Conservation (phyloP, 2,113 vertebrate species). For the Noctilio leporinus region DNA sequence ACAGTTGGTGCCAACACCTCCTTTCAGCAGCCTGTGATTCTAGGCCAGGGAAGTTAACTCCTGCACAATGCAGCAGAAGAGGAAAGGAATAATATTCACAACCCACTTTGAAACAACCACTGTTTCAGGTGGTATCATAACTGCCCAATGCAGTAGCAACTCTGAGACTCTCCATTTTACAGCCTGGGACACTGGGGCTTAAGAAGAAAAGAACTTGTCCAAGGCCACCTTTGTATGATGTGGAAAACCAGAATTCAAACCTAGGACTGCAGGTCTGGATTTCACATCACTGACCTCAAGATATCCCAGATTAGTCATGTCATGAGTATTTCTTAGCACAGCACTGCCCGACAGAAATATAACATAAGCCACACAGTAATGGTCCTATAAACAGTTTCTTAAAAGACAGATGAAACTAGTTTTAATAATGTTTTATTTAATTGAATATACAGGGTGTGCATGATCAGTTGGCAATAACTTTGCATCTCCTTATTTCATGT, state of each 20-base stretch:
- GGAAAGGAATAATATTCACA: neutral
- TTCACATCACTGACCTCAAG: neutral
- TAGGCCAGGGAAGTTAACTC: neutral
- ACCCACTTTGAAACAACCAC: neutral
- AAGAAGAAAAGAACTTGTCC: neutral
- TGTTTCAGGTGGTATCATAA: neutral
- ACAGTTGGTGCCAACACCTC: neutral
- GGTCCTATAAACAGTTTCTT: neutral
- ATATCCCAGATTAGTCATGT: neutral
- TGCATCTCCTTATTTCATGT: no score
- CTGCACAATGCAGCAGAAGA: neutral
- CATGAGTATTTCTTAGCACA: neutral
- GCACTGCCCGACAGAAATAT: neutral
- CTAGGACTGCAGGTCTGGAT: neutral
- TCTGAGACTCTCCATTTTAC: neutral
- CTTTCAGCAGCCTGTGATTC: neutral
- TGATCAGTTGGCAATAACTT: no score
- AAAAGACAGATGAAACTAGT: neutral
- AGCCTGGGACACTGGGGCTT: neutral
- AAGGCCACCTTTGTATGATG: neutral
- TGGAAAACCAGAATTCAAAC: neutral
- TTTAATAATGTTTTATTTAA: neutral
- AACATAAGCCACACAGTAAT: neutral
- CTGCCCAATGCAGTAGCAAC: neutral
- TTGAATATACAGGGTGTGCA: no score